These are phyloP conservation scores for Polietes domitor DNA, from an alignment of 2,888 invertebrate species.

Conservation along the genomic window DNA sequence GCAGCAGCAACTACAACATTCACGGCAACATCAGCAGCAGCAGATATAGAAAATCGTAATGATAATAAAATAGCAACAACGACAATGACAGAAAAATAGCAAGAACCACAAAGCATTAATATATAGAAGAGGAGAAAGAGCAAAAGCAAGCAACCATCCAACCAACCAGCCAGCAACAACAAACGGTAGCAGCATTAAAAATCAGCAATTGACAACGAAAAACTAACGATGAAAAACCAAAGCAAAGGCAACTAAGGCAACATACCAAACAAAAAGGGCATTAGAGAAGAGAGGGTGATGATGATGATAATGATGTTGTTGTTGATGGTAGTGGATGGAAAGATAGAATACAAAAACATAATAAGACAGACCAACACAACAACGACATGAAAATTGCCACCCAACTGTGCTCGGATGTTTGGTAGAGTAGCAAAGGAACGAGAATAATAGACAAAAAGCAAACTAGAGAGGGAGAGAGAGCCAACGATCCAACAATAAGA, in stretches of 20 bases:
- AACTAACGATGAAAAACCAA: slow-evolving; percentile 35
- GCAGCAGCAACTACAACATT: not conserved
- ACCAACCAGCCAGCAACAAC: slow-evolving; percentile 37
- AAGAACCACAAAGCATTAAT: slow-evolving; percentile 32
- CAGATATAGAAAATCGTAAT: slow-evolving; percentile 36
- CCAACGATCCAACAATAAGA: slow-evolving; percentile 2
- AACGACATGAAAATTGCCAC: not conserved
- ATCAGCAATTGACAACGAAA: slow-evolving; percentile 55
- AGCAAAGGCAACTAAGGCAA: slow-evolving; percentile 39
- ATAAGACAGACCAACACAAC: not conserved
- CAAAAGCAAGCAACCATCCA: slow-evolving; percentile 36
- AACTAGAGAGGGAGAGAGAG: not conserved
- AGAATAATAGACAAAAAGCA: slow-evolving; percentile 18
- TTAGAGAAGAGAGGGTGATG: slow-evolving; percentile 9
- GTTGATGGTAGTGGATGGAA: slow-evolving; percentile 7
- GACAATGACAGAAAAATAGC: slow-evolving; percentile 31
- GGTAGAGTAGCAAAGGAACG: not conserved
- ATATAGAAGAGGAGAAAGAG: slow-evolving; percentile 26
- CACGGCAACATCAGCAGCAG: not conserved
- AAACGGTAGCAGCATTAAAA: slow-evolving; percentile 45
- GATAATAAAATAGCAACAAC: slow-evolving; percentile 41
- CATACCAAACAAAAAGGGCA: slow-evolving; percentile 29
- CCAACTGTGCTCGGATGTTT: not conserved
- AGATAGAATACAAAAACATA: slow-evolving; percentile 6
- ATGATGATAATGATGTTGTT: too few species aligned